Conservation (phyloP, 2,888 invertebrate species). For the Cheilosia soror region DNA sequence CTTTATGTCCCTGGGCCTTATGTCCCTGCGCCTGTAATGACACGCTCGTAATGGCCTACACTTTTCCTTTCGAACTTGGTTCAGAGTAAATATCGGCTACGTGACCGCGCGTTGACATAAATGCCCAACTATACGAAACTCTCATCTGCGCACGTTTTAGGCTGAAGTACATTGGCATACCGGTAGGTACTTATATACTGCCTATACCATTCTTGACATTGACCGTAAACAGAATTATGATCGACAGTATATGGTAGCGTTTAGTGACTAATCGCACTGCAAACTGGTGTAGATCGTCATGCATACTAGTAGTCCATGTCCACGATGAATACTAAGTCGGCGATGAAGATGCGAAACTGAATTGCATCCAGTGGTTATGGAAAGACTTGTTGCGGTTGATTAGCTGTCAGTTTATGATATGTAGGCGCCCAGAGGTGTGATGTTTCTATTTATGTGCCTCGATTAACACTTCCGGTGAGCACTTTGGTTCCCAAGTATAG, state of each 20-base stretch:
- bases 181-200: not conserved
- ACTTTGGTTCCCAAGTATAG: conserved; percentile 4
- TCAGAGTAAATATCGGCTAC: conserved; percentile 39
- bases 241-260: conserved; percentile 28
- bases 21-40: too few species aligned
- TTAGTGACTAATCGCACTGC: conserved; percentile 55
- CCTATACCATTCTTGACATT: conserved; percentile 44
- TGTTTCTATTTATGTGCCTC: conserved; percentile 21
- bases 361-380: conserved; percentile 9
- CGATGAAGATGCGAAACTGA: not conserved
- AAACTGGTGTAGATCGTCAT: conserved; percentile 41
- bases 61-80: conserved; percentile 55
- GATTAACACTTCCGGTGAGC: conserved; percentile 51
- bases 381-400: conserved; percentile 41
- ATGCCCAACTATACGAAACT: conserved; percentile 48
- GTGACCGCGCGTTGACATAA: conserved; percentile 57
- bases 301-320: conserved; percentile 28
- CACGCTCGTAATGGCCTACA: conserved; percentile 51
- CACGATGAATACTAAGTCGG: conserved; percentile 31
- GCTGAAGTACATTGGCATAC: not conserved
- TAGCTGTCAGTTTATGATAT: conserved; percentile 37
- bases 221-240: conserved; percentile 63
- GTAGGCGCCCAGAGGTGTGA: conserved; percentile 48
- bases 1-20: too few species aligned
- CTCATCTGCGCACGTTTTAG: conserved; percentile 57